A percentile compares a stretch with the other conserved stretches of the same genome.
These are phyloP conservation scores for Megatriorchis doriae DNA, from an alignment of 2,113 vertebrate genomes.

Conservation along the genomic window DNA sequence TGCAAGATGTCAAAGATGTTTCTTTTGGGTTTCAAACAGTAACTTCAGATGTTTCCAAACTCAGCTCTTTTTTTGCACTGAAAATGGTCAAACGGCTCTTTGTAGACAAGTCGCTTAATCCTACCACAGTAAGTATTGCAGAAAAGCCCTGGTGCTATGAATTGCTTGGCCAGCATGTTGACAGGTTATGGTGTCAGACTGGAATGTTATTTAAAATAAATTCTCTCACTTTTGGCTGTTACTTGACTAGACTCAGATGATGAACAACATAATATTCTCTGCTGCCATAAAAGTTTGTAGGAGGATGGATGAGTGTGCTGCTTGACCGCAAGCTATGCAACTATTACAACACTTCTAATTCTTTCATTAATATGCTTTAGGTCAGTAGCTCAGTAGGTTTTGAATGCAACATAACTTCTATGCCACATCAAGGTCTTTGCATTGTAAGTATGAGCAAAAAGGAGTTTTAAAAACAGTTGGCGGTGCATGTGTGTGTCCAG, in stretches of 20 bases:
- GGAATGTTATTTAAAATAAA: not conserved
- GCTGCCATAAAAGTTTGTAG: not conserved
- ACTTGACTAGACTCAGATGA: not conserved
- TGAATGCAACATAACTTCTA: not conserved
- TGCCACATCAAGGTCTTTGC: slow-evolving; percentile 32
- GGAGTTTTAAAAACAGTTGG: not conserved
- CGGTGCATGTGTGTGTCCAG: not conserved
- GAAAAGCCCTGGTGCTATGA: not conserved
- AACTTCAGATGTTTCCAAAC: slow-evolving; percentile 76
- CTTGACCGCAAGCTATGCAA: not conserved
- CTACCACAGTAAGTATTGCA: slow-evolving; percentile 67
- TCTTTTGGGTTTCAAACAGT: slow-evolving; percentile 80
- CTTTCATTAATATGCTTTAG: slow-evolving; percentile 7
- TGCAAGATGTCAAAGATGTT: slow-evolving; percentile 78
- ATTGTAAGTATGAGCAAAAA: not conserved
- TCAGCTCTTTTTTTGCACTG: slow-evolving; percentile 73
- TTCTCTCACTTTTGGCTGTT: not conserved
- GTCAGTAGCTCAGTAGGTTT: not conserved
- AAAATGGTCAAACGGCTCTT: slow-evolving; percentile 78
- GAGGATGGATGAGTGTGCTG: not conserved
- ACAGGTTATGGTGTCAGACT: not conserved
- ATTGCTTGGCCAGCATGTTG: not conserved
- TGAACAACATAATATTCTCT: not conserved
- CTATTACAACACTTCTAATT: not conserved
- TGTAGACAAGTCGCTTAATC: slow-evolving; percentile 75